These are phyloP conservation scores for Cnemophilus loriae DNA, from an alignment of 2,113 vertebrate species.

Conservation along the genomic window DNA sequence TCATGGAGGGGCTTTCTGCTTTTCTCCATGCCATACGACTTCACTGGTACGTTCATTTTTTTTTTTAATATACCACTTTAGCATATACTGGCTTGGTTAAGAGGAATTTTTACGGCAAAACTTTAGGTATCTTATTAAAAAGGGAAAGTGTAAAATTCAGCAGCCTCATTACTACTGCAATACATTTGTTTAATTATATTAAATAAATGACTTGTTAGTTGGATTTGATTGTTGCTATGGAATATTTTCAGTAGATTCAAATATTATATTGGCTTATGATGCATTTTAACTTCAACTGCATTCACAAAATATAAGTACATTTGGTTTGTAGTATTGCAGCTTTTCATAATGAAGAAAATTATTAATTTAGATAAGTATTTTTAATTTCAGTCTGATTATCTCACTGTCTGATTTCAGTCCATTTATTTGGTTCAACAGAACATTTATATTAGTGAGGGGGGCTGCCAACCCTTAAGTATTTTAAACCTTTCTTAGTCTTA, in stretches of 20 bases:
- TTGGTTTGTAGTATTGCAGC: neutral
- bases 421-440: neutral
- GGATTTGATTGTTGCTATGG: neutral
- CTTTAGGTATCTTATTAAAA: neutral
- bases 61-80: neutral
- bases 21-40: slow-evolving; percentile 95
- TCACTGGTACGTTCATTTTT: slow-evolving; percentile 82
- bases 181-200: neutral
- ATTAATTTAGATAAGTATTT: neutral
- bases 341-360: neutral
- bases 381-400: neutral
- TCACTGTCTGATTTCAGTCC: neutral
- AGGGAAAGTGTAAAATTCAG: neutral
- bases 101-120: neutral
- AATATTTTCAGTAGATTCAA: neutral
- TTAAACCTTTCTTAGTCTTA: neutral
- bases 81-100: neutral
- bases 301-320: neutral
- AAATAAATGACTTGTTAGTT: neutral
- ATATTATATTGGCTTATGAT: neutral
- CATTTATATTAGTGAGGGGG: neutral
- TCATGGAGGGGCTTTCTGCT: slow-evolving; percentile 98
- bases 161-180: neutral
- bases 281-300: neutral
- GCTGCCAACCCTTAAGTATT: neutral